Conservation (phyloP, 2,797 vertebrate genomes). For the Hemitrygon akajei region DNA sequence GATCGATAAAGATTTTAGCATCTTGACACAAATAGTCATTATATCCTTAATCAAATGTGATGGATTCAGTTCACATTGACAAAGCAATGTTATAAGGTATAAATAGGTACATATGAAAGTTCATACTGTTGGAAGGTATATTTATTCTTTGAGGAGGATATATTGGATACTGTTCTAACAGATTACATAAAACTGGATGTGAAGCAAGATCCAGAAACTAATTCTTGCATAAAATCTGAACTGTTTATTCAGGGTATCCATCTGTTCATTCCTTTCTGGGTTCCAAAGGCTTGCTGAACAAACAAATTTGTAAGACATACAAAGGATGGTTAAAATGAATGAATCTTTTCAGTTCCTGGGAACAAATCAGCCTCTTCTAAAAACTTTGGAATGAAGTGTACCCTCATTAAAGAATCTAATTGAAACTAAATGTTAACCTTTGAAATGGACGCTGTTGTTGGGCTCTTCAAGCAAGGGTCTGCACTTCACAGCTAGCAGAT, state of each 20-base stretch:
- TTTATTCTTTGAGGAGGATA: background rate
- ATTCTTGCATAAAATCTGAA: background rate
- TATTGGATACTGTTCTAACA: background rate
- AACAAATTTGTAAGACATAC: background rate
- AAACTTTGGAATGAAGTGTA: background rate
- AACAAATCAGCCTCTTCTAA: background rate
- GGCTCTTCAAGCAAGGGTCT: background rate
- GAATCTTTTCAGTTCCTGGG: background rate
- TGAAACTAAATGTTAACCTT: background rate
- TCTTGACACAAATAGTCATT: background rate
- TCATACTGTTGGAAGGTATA: background rate
- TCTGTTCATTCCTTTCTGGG: background rate
- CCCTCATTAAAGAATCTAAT: background rate
- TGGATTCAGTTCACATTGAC: background rate
- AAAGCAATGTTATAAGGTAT: background rate
- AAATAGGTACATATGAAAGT: background rate
- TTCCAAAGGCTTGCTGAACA: background rate
- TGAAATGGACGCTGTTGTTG: background rate
- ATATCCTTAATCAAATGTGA: background rate
- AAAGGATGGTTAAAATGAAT: background rate
- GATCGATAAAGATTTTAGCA: background rate
- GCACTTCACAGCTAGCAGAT: background rate
- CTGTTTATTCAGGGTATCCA: background rate
- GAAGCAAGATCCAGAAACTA: background rate
- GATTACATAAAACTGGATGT: background rate